Conservation (phyloP, 2,113 vertebrate species). For the Amazona guildingii region DNA sequence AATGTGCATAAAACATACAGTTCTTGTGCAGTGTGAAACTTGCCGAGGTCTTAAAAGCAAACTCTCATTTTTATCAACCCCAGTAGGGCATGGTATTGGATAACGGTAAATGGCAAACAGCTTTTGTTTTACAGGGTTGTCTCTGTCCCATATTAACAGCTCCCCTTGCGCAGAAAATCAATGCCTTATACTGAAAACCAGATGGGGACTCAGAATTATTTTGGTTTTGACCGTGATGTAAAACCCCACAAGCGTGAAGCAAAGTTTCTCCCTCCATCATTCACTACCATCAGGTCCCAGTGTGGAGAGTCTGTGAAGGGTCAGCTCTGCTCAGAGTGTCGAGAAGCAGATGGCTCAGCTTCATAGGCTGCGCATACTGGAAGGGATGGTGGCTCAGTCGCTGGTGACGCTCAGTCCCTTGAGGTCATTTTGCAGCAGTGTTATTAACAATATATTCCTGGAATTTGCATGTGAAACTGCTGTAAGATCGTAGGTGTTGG, state of each 20-base stretch:
- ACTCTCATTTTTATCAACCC: neutral
- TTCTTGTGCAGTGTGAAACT: neutral
- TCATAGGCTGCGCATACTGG: neutral
- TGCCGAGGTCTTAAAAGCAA: neutral
- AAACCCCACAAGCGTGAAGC: neutral
- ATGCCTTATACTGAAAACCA: neutral
- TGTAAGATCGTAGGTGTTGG: neutral
- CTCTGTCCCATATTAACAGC: neutral
- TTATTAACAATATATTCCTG: neutral
- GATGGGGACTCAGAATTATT: neutral
- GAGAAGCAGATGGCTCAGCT: neutral
- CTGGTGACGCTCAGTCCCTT: neutral
- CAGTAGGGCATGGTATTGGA: neutral
- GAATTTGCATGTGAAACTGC: neutral
- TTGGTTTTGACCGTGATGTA: neutral
- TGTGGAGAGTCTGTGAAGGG: neutral
- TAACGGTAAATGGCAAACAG: neutral
- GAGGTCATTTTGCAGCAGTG: neutral
- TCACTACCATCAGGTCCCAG: neutral
- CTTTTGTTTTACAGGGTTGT: neutral
- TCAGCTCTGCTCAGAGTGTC: neutral
- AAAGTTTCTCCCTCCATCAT: neutral
- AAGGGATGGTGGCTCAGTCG: fast-evolving
- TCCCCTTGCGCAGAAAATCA: neutral
- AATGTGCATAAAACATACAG: neutral